These are phyloP conservation scores for Nylanderia fulva DNA, from an alignment of 1,140 invertebrate genomes.

Conservation along the genomic window DNA sequence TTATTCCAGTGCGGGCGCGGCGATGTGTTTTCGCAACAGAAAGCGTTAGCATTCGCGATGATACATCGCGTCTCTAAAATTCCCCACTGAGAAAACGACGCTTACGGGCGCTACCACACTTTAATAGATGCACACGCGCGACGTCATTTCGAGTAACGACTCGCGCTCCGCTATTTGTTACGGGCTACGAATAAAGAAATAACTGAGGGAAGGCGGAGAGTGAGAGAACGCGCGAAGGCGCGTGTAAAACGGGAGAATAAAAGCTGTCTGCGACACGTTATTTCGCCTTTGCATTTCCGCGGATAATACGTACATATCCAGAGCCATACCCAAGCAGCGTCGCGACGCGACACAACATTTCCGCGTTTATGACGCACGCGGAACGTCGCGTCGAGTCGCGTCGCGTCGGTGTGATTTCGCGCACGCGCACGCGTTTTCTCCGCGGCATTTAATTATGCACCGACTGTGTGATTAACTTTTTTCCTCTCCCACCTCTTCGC, in stretches of 20 bases:
- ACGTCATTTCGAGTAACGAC: slow-evolving; percentile 36
- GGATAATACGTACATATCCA: slow-evolving; percentile 36
- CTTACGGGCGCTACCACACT: neutral
- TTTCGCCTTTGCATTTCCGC: slow-evolving; percentile 48
- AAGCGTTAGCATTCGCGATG: neutral
- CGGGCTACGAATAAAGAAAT: slow-evolving; percentile 50
- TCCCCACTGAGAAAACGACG: neutral
- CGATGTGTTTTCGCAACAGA: neutral
- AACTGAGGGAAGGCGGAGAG: slow-evolving; percentile 14
- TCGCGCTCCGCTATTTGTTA: slow-evolving; percentile 48
- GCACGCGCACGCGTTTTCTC: neutral
- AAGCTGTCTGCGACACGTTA: slow-evolving; percentile 59
- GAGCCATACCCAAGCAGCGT: neutral
- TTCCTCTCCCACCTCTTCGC: neutral
- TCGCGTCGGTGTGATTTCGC: too few relatives aligned
- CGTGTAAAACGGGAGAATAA: slow-evolving; percentile 44
- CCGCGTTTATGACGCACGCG: slow-evolving; percentile 37
- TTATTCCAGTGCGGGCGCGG: neutral
- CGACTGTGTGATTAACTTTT: slow-evolving; percentile 49
- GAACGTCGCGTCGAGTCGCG: too few relatives aligned
- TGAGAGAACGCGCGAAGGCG: neutral
- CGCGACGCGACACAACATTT: slow-evolving; percentile 32
- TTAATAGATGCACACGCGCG: slow-evolving; percentile 31
- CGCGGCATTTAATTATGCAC: slow-evolving; percentile 53
- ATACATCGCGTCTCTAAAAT: slow-evolving; percentile 21